phyloP scores from a whole-genome alignment of 2,888 invertebrate genomes.

The Drosophila kokeensis region DNA sequence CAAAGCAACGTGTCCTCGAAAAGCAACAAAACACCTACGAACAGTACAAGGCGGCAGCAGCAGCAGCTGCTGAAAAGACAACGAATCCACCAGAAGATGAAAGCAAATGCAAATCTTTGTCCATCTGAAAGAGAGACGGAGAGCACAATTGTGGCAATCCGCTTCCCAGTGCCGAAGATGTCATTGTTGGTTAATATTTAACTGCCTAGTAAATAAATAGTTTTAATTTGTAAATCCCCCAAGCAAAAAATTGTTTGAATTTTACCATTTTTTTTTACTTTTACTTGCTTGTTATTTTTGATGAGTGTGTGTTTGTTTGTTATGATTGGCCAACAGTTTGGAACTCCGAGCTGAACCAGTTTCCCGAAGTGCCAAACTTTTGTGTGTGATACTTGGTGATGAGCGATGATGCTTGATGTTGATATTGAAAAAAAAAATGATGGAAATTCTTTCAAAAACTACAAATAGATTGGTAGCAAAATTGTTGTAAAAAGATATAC shows the following conservation, averaged over 20 bases:
- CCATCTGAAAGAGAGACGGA: neutral
- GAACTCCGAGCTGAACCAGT: constrained; percentile 26
- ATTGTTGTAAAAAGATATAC: constrained; percentile 33
- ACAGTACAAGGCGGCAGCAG: constrained; percentile 61
- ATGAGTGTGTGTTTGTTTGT: constrained; percentile 53
- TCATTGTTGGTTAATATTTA: constrained; percentile 70
- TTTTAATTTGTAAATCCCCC: neutral
- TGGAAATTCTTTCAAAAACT: constrained; percentile 56
- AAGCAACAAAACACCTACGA: constrained; percentile 69
- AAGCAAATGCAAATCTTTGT: neutral
- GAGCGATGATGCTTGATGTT: constrained; percentile 47
- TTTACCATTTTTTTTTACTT: constrained; percentile 69
- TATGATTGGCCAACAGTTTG: constrained; percentile 38
- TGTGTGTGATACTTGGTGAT: constrained; percentile 54
- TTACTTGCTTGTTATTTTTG: constrained; percentile 78
- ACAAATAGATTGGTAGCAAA: constrained; percentile 71
- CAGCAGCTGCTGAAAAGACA: constrained; percentile 9
- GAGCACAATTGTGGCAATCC: neutral
- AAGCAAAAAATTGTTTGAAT: constrained; percentile 5
- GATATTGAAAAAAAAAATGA: constrained; percentile 50
- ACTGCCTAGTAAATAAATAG: constrained; percentile 33
- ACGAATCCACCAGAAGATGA: neutral
- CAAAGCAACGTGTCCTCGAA: constrained; percentile 57
- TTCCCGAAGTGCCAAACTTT: constrained; percentile 22
- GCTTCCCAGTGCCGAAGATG: constrained; percentile 4